phyloP scores from a whole-genome alignment of 2,113 vertebrate genomes.

The Acrocephalus kingi region DNA sequence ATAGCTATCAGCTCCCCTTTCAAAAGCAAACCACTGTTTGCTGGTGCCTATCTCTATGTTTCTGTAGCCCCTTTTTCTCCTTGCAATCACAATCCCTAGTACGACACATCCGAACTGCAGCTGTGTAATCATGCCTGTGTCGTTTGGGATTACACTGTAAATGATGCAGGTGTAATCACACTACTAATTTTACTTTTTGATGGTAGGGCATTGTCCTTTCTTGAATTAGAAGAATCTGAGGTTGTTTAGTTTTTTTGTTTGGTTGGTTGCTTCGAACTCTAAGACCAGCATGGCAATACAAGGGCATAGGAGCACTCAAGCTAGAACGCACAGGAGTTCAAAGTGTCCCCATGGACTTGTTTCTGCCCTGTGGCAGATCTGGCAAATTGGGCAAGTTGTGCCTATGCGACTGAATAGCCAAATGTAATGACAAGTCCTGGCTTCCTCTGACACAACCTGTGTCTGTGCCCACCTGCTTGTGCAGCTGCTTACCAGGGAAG shows the following conservation, averaged over 20 bases:
- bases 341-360: not conserved
- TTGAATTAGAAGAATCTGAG: not conserved
- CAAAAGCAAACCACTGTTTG: not conserved
- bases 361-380: not conserved
- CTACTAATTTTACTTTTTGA: conserved; percentile 77
- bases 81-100: conserved; percentile 32
- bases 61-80: not conserved
- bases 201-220: conserved; percentile 60
- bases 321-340: not conserved
- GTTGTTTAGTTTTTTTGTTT: not conserved
- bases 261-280: not conserved
- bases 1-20: not conserved
- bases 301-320: not conserved
- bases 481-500: not conserved
- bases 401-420: not conserved
- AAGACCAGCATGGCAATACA: not conserved
- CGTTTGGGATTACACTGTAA: conserved; percentile 68
- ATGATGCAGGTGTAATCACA: conserved; percentile 71
- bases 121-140: conserved; percentile 69
- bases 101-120: not conserved
- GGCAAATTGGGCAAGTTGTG: not conserved
- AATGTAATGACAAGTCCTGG: not conserved
- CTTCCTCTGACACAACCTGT: not conserved
- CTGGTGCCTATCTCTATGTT: not conserved
- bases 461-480: not conserved